phyloP scores from a whole-genome alignment of 2,113 vertebrate genomes.

The Misgurnus anguillicaudatus region DNA sequence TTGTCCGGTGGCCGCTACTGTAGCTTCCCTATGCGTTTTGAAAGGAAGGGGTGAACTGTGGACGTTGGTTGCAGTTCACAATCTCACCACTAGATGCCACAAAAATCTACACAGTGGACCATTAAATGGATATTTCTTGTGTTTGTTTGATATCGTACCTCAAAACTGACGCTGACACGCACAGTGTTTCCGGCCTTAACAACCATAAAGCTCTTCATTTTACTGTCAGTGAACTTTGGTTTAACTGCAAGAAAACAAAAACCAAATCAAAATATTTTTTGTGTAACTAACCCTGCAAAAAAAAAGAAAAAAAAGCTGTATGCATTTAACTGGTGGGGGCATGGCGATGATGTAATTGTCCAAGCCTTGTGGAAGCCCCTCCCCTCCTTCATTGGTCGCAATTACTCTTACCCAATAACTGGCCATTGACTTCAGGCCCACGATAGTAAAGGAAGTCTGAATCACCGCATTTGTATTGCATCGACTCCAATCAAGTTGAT shows the following conservation, averaged over 20 bases:
- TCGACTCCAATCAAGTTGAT: constrained; percentile 77
- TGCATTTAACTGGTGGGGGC: constrained; percentile 72
- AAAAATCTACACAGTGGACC: too few species aligned
- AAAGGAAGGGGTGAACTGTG: too few species aligned
- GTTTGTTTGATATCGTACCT: constrained; percentile 71
- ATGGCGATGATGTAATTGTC: constrained; percentile 69
- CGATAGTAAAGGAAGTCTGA: constrained; percentile 75
- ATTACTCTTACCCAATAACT: constrained; percentile 81
- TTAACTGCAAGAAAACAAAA: constrained; percentile 69
- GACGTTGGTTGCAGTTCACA: too few species aligned
- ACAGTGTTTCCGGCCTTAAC: constrained; percentile 79
- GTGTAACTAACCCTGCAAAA: neutral
- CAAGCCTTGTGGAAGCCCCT: constrained; percentile 73
- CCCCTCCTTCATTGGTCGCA: constrained; percentile 78
- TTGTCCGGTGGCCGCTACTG: too few species aligned
- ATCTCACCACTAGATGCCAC: too few species aligned
- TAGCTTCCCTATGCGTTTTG: too few species aligned
- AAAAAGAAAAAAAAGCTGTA: neutral
- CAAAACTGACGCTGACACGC: constrained; percentile 79
- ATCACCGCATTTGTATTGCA: constrained; percentile 74
- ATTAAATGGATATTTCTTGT: neutral
- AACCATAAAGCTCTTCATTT: constrained; percentile 73
- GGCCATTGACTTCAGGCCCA: constrained; percentile 76
- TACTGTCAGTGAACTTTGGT: constrained; percentile 79
- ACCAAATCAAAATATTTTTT: neutral